These are phyloP conservation scores for Ophraella communa DNA, from an alignment of 2,888 invertebrate species.

Conservation along the genomic window DNA sequence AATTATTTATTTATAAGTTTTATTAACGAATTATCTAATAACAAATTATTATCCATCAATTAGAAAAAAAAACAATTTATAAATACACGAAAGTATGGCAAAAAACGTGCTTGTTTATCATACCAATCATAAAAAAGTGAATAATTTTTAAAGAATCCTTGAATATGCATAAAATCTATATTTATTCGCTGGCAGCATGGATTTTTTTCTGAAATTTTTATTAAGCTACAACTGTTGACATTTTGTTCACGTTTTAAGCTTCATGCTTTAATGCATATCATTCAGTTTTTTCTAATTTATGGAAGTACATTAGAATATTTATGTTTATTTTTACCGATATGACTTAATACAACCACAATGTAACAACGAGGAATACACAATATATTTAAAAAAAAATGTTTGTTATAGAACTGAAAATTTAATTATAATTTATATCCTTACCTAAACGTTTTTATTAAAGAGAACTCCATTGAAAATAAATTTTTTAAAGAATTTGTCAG, in stretches of 20 bases:
- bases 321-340: not conserved
- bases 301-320: not conserved
- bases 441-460: too few species aligned
- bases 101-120: not conserved
- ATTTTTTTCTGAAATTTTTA: not conserved
- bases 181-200: not conserved
- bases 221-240: not conserved
- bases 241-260: constrained; percentile 1
- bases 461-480: too few species aligned
- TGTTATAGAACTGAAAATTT: too few species aligned
- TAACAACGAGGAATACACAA: not conserved
- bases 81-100: not conserved
- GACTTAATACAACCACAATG: not conserved
- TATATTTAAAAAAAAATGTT: too few species aligned
- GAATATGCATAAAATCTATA: constrained; percentile 1
- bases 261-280: not conserved
- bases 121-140: not conserved
- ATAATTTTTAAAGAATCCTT: constrained; percentile 1
- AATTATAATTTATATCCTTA: too few species aligned
- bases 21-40: too few species aligned
- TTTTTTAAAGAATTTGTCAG: too few species aligned
- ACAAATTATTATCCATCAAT: not conserved
- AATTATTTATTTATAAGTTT: too few species aligned
- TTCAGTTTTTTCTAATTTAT: not conserved
- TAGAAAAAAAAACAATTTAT: not conserved